Percentiles rank a stretch among this genome's conserved stretches.
phyloP scores from a whole-genome alignment of 2,113 vertebrate genomes.

The Tonatia bakeri region DNA sequence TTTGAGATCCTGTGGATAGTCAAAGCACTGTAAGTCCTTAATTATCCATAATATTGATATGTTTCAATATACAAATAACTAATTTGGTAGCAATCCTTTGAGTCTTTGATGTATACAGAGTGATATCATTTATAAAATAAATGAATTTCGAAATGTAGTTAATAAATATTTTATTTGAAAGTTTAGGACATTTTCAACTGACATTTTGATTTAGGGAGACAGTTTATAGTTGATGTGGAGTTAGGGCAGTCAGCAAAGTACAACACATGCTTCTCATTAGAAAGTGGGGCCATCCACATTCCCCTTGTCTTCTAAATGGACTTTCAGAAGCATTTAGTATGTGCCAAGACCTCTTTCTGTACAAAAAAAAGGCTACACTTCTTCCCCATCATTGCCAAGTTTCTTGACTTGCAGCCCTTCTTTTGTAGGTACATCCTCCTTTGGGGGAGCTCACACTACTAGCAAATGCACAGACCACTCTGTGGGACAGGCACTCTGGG shows the following conservation, averaged over 20 bases:
- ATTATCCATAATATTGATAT: not conserved
- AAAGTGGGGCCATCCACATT: not conserved
- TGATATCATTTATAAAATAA: not conserved
- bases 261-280: fast-evolving
- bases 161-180: not conserved
- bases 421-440: not conserved
- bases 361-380: not conserved
- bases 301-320: not conserved
- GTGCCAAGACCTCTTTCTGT: not conserved
- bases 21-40: not conserved
- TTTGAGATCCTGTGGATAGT: not conserved
- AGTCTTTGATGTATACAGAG: not conserved
- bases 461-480: not conserved
- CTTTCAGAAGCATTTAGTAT: not conserved
- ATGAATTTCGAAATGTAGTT: not conserved
- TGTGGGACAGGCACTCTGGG: not conserved
- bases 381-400: not conserved
- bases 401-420: not conserved
- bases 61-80: not conserved
- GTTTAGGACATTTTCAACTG: not conserved
- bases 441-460: not conserved
- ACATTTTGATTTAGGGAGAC: not conserved
- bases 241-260: not conserved
- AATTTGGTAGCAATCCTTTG: not conserved
- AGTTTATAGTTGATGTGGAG: not conserved